Percentiles rank a stretch among this genome's conserved stretches.
Conservation (phyloP, 2,888 invertebrate species). For the Hirtodrosophila alboralis region DNA sequence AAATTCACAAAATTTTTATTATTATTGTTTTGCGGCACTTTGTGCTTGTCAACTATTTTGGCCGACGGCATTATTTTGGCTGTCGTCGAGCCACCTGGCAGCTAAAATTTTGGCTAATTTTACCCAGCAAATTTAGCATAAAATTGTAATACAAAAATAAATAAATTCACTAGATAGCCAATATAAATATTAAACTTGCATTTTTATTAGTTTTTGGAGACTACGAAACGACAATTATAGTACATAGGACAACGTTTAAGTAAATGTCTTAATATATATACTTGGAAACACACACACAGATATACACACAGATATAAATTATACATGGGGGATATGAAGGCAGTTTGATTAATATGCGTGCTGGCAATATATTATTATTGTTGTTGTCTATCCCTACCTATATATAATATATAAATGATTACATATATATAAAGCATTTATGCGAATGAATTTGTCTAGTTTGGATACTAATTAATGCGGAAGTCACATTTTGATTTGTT, state of each 20-base stretch:
- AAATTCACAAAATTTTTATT: constrained; percentile 27
- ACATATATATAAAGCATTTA: constrained; percentile 37
- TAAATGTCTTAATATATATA: constrained; percentile 21
- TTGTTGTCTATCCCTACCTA: constrained; percentile 10
- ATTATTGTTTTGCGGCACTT: constrained; percentile 19
- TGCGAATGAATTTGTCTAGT: constrained; percentile 52
- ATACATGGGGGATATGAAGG: constrained; percentile 15
- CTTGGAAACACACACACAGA: constrained; percentile 10
- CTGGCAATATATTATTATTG: constrained; percentile 59
- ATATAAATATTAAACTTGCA: constrained; percentile 1
- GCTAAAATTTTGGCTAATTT: constrained; percentile 28
- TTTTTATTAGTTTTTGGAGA: not conserved
- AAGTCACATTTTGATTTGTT: constrained; percentile 55
- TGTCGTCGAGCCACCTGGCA: constrained; percentile 17
- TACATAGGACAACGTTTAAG: not conserved
- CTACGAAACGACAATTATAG: too few species aligned
- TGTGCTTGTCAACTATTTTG: constrained; percentile 11
- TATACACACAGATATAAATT: constrained; percentile 27
- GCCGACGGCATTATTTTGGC: constrained; percentile 10
- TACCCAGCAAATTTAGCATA: constrained; percentile 18
- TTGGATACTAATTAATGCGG: constrained; percentile 60
- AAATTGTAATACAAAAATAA: constrained; percentile 17
- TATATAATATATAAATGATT: constrained; percentile 25
- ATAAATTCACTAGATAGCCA: constrained; percentile 1
- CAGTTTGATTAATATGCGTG: constrained; percentile 65